These are phyloP conservation scores for Callosobruchus maculatus DNA, from an alignment of 2,888 invertebrate species.

Conservation along the genomic window DNA sequence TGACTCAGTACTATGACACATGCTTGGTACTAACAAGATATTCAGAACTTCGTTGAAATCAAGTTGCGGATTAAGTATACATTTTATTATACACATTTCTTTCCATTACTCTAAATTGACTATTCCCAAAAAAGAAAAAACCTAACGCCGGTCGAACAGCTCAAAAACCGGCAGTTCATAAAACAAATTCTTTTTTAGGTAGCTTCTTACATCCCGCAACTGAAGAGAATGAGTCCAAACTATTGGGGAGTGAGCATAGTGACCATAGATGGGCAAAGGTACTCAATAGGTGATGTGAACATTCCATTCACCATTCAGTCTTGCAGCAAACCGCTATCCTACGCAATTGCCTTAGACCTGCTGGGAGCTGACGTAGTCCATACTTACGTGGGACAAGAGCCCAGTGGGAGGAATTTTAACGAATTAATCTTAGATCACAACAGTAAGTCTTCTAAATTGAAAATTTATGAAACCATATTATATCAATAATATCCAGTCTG, in stretches of 20 bases:
- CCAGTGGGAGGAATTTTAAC: conserved; percentile 94
- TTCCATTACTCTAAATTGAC: no score
- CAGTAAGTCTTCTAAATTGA: conserved; percentile 58
- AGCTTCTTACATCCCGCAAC: conserved; percentile 94
- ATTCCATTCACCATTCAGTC: conserved; percentile 94
- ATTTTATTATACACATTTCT: no score
- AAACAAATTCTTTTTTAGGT: conserved; percentile 52
- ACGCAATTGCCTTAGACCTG: conserved; percentile 90
- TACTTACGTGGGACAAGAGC: conserved; percentile 94
- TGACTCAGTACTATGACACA: no score
- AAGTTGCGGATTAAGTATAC: no score
- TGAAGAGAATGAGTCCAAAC: conserved; percentile 83
- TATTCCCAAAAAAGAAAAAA: no score
- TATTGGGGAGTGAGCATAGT: conserved; percentile 95
- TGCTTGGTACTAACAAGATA: no score
- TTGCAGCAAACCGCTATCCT: conserved; percentile 90
- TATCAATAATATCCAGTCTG: no score
- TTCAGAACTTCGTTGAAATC: no score
- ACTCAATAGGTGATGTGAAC: conserved; percentile 86
- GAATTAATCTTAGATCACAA: conserved; percentile 91
- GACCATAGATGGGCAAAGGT: conserved; percentile 93
- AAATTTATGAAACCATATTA: no score
- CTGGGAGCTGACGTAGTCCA: conserved; percentile 90
- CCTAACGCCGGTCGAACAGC: no score
- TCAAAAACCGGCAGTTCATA: no score